Evolutionary conservation across 2,113 vertebrate genomes (phyloP).

Genomic region (Nycticebus coucang): DNA sequence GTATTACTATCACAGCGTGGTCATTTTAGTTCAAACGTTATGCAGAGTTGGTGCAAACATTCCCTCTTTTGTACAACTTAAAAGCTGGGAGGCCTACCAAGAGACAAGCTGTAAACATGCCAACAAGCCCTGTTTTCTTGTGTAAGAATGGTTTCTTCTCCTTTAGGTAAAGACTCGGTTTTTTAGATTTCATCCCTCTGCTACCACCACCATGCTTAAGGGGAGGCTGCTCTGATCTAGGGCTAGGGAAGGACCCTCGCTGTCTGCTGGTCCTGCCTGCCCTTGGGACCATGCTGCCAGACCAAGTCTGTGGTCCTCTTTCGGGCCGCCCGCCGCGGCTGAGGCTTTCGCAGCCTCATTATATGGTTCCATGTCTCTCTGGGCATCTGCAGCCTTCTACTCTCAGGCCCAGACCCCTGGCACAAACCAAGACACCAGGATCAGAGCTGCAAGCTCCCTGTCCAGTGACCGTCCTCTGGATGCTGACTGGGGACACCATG

Average conservation of each 20-base stretch:
- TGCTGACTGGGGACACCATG: rapidly evolving
- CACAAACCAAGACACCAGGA: not conserved
- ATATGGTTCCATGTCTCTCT: not conserved
- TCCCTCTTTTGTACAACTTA: not conserved
- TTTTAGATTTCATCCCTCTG: not conserved
- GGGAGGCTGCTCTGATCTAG: not conserved
- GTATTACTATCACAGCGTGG: not conserved
- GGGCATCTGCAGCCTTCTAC: not conserved
- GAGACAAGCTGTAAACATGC: not conserved
- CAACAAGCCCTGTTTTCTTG: not conserved
- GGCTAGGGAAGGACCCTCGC: rapidly evolving
- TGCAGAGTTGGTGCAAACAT: not conserved
- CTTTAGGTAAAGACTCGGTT: not conserved
- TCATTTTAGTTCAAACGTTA: not conserved
- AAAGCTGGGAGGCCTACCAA: not conserved
- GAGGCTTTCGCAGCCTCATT: not conserved
- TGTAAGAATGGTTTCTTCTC: not conserved
- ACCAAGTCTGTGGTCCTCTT: not conserved
- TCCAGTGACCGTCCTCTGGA: not conserved
- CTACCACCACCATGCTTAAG: no score
- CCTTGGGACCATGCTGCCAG: not conserved
- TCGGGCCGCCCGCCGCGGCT: not conserved
- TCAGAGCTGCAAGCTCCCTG: not conserved
- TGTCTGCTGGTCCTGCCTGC: not conserved
- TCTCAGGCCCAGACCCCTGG: no score